These are phyloP conservation scores for Acanthacorydalis orientalis DNA, from an alignment of 2,888 invertebrate species.

Conservation along the genomic window DNA sequence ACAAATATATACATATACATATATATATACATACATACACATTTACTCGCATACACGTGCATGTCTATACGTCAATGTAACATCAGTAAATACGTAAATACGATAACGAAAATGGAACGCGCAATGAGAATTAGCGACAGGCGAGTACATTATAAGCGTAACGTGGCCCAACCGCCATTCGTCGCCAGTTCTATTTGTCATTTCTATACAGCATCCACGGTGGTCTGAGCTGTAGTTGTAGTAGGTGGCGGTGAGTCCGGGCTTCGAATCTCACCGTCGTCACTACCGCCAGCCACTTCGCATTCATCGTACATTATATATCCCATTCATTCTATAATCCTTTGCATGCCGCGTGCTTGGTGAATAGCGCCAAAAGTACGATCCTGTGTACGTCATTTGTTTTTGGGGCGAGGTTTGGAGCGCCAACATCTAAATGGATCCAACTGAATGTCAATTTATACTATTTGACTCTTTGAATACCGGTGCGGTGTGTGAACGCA, in stretches of 20 bases:
- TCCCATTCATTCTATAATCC: slow-evolving; percentile 2
- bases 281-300: neutral
- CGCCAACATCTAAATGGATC: slow-evolving; percentile 10
- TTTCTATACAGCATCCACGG: slow-evolving; percentile 11
- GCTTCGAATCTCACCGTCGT: too few relatives aligned
- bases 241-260: neutral
- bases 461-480: neutral
- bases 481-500: neutral
- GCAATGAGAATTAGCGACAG: too few relatives aligned
- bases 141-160: too few relatives aligned
- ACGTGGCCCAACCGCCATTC: too few relatives aligned
- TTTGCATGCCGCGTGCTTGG: slow-evolving; percentile 7
- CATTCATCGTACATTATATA: neutral
- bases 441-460: neutral
- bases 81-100: neutral
- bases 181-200: slow-evolving; percentile 11
- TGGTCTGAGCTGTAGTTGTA: neutral
- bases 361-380: slow-evolving; percentile 20
- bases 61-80: neutral
- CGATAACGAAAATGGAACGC: too few relatives aligned
- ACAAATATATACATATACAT: neutral
- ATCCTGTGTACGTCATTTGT: slow-evolving; percentile 25
- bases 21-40: neutral
- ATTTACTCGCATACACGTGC: neutral
- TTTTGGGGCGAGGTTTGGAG: slow-evolving; percentile 9